Percentiles rank a stretch among this genome's conserved stretches.
Conservation (phyloP, 2,797 vertebrate genomes). For the Setipinna tenuifilis region DNA sequence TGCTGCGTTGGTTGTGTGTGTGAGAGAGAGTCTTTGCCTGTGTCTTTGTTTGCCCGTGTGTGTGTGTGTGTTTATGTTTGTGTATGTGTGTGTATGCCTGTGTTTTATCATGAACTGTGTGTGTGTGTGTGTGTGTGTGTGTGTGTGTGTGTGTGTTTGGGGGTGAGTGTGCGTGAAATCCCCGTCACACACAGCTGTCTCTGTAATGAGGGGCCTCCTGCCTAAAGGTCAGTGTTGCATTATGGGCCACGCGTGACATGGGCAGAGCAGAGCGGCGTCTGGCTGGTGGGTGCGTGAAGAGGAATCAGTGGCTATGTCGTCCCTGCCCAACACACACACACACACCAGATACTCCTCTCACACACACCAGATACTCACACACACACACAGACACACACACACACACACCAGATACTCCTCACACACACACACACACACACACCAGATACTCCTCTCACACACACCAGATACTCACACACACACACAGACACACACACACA, state of each 20-base stretch:
- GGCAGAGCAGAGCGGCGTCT: too few species aligned
- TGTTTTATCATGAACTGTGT: not conserved
- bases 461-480: too few species aligned
- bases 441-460: too few species aligned
- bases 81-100: constrained; percentile 4
- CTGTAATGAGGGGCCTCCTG: not conserved
- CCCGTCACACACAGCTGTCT: not conserved
- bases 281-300: not conserved
- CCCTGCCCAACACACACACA: too few species aligned
- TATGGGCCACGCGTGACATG: too few species aligned
- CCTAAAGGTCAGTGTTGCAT: not conserved
- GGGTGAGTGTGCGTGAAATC: not conserved
- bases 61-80: not conserved
- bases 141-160: not conserved
- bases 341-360: too few species aligned
- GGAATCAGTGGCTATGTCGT: not conserved
- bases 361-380: too few species aligned
- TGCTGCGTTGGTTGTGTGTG: not conserved
- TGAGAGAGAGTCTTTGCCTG: not conserved
- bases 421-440: too few species aligned
- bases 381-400: too few species aligned
- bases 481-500: too few species aligned
- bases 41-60: not conserved
- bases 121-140: not conserved
- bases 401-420: too few species aligned